Evolutionary conservation across 2,888 invertebrate genomes (phyloP).

Genomic region (Hirtodrosophila histrioides): DNA sequence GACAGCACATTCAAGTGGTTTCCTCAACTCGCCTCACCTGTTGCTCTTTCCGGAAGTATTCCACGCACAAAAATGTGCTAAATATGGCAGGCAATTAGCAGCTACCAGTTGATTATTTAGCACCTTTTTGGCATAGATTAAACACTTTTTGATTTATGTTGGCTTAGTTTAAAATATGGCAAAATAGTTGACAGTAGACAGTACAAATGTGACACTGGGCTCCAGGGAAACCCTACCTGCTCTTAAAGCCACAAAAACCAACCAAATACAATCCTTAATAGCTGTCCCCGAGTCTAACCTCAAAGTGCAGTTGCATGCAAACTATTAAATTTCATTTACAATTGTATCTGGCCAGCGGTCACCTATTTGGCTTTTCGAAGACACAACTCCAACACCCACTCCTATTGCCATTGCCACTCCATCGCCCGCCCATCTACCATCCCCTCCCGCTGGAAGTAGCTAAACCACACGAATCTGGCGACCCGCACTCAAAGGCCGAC

Average conservation of each 20-base stretch:
- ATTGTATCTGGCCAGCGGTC: slow-evolving; percentile 44
- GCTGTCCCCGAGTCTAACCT: slow-evolving; percentile 10
- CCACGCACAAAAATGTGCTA: slow-evolving; percentile 69
- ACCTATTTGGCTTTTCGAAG: slow-evolving; percentile 40
- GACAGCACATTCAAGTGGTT: slow-evolving; percentile 30
- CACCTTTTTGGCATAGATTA: slow-evolving; percentile 55
- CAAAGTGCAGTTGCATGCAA: slow-evolving; percentile 17
- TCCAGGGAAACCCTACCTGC: slow-evolving; percentile 1
- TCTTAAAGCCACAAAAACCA: slow-evolving; percentile 4
- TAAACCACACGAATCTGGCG: slow-evolving; percentile 43
- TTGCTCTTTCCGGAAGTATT: slow-evolving; percentile 27
- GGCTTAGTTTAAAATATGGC: neutral
- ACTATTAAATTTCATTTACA: slow-evolving; percentile 52
- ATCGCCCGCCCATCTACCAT: neutral
- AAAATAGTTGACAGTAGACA: neutral
- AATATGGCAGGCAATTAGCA: slow-evolving; percentile 45
- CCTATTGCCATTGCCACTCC: neutral
- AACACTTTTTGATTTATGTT: slow-evolving; percentile 5
- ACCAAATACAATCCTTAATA: slow-evolving; percentile 2
- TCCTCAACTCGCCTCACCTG: slow-evolving; percentile 22
- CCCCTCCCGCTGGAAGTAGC: neutral
- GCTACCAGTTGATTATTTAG: slow-evolving; percentile 53
- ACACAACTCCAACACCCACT: slow-evolving; percentile 8
- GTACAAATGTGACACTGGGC: slow-evolving; percentile 8
- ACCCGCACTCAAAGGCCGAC: slow-evolving; percentile 33